Conservation (phyloP, 1,140 invertebrate genomes). For the Drosophila melanogaster region DNA sequence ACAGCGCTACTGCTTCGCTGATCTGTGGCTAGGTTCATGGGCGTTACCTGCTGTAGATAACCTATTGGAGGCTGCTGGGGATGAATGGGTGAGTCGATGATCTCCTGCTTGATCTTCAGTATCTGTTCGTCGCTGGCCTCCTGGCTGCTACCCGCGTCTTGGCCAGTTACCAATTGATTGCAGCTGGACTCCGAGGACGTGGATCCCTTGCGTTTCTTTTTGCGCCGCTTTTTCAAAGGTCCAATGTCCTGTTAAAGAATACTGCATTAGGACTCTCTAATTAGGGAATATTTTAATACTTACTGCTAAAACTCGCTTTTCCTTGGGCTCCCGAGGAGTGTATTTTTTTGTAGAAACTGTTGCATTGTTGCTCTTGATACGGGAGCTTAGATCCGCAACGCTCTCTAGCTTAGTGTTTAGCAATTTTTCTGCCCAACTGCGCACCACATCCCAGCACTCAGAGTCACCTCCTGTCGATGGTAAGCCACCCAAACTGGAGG, state of each 20-base stretch:
- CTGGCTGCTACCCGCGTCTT: constrained; percentile 55
- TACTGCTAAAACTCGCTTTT: constrained; percentile 76
- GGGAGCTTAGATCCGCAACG: constrained; percentile 68
- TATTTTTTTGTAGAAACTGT: constrained; percentile 66
- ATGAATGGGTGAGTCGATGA: constrained; percentile 72
- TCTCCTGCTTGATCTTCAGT: constrained; percentile 79
- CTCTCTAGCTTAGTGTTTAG: constrained; percentile 71
- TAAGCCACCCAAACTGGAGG: constrained; percentile 10
- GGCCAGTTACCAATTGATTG: constrained; percentile 55
- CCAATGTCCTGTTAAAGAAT: constrained; percentile 67
- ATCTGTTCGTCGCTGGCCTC: constrained; percentile 62
- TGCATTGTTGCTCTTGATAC: constrained; percentile 72
- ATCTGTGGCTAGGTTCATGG: constrained; percentile 76
- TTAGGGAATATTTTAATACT: not conserved
- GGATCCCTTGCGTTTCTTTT: constrained; percentile 83
- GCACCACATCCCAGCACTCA: constrained; percentile 69
- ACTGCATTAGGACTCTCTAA: not conserved
- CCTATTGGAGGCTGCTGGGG: constrained; percentile 37
- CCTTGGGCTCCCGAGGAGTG: constrained; percentile 74
- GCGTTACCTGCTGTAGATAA: constrained; percentile 56
- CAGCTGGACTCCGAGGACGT: constrained; percentile 81
- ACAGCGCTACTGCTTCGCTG: constrained; percentile 63
- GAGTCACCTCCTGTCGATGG: not conserved
- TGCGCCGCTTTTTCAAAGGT: constrained; percentile 79
- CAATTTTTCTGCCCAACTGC: constrained; percentile 77